These are phyloP conservation scores for Ginglymostoma cirratum DNA, from an alignment of 2,113 vertebrate genomes.

Conservation along the genomic window DNA sequence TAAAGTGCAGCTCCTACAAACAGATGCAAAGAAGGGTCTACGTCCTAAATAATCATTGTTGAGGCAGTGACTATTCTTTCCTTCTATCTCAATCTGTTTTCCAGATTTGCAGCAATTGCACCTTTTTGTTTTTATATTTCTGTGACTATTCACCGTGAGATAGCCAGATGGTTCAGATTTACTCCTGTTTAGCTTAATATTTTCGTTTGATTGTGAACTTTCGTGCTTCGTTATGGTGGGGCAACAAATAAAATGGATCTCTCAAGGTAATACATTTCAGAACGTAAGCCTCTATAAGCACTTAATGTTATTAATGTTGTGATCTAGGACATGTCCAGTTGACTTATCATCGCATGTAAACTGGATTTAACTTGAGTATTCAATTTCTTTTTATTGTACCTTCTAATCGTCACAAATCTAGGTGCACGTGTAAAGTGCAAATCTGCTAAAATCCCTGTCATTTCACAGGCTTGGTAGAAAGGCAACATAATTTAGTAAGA, in stretches of 20 bases:
- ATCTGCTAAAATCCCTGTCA: background rate
- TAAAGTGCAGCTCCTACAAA: background rate
- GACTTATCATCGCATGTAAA: conserved; percentile 23
- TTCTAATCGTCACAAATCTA: conserved; percentile 8
- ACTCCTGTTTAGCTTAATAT: background rate
- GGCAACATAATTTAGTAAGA: background rate
- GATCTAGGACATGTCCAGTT: background rate
- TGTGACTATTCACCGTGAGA: background rate
- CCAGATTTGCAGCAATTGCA: background rate
- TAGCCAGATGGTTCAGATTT: background rate
- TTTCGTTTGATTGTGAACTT: conserved; percentile 7
- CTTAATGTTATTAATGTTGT: conserved; percentile 31
- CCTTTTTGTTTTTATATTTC: background rate
- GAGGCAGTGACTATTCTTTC: background rate
- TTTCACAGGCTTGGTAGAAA: background rate
- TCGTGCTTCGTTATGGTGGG: background rate
- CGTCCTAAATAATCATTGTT: background rate
- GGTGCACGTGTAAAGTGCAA: background rate
- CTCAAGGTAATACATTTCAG: background rate
- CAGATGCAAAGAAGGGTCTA: background rate
- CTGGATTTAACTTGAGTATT: conserved; percentile 31
- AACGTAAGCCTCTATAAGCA: background rate
- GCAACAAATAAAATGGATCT: background rate
- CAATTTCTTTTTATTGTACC: conserved; percentile 31
- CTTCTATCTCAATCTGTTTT: background rate